Percentiles rank a stretch among this genome's conserved stretches.
phyloP scores from a whole-genome alignment of 2,888 invertebrate genomes.

The Limulus polyphemus region DNA sequence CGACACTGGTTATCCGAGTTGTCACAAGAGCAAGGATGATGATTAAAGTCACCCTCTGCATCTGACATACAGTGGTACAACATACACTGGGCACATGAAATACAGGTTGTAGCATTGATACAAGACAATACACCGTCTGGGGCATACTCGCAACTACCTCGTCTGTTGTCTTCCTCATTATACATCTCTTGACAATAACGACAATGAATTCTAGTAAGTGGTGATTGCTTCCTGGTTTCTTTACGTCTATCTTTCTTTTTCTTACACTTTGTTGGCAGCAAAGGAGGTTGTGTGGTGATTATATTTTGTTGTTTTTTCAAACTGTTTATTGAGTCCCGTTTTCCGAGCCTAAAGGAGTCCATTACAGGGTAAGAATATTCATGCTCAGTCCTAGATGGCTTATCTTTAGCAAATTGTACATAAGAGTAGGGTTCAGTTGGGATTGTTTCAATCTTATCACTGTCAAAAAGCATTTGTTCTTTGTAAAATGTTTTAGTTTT shows the following conservation, averaged over 20 bases:
- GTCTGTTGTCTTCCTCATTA: slow-evolving; percentile 66
- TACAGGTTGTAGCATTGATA: slow-evolving; percentile 68
- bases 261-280: slow-evolving; percentile 30
- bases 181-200: slow-evolving; percentile 47
- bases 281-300: slow-evolving; percentile 39
- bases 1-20: slow-evolving; percentile 32
- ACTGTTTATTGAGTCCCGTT: slow-evolving; percentile 12
- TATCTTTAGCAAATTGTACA: slow-evolving; percentile 52
- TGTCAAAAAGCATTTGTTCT: too few species aligned
- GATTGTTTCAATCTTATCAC: background rate
- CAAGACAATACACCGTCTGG: slow-evolving; percentile 64
- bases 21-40: slow-evolving; percentile 70
- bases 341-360: slow-evolving; percentile 30
- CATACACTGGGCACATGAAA: slow-evolving; percentile 76
- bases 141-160: slow-evolving; percentile 57
- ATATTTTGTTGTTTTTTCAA: slow-evolving; percentile 24
- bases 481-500: too few species aligned
- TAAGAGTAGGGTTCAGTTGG: slow-evolving; percentile 50
- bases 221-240: background rate
- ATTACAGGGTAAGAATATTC: slow-evolving; percentile 77
- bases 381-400: slow-evolving; percentile 49
- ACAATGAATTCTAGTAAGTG: slow-evolving; percentile 34
- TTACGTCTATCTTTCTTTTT: background rate
- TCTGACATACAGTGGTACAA: slow-evolving; percentile 88
- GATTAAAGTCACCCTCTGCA: slow-evolving; percentile 71